Base-by-base conservation (phyloP, 2,113 vertebrate species). In the Trichechus manatus region DNA sequence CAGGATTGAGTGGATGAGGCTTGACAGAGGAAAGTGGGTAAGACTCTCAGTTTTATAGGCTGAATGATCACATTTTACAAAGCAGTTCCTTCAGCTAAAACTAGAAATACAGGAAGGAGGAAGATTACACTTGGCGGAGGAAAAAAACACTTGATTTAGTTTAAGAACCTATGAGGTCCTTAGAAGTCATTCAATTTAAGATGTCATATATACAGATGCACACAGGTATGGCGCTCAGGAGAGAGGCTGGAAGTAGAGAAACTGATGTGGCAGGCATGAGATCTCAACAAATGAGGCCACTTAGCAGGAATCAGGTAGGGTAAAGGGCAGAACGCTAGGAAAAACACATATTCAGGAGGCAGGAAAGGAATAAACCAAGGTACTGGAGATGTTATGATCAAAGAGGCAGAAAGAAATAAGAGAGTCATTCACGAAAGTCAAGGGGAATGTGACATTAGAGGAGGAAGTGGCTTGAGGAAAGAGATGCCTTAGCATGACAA, bases 241-340 rank as follows among this genome's bases (percentile, higher is more conserved):
- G 22, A 84, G 25, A 87, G 17, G 3, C 0, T 53, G 17, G 42
- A 66, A 50, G 10, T 14, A 72, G 61, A 66, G 20, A 87, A 85
- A 64, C 2, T 33, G 3, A 31, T 39, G 8, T 36, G 0, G 1
- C 20, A 9, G 11, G 9, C 4, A 5, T 27, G 56, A 27, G 4
- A 23, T 64, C 0, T 33, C 33, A 36, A 79, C 7, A 23, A 84
- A 44, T 13, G 10, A 78, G 50, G 39, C 5, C 27, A 4, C 64
- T 86, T 29, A 61, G 2, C 9, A 50, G 64, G 15, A 79, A 44
- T 4, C 20, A 9, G 72, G 36, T 78, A 5, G 56, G 8, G 3
- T 44, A 84, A 87, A 80, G 29, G 56, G n/a, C 1, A 75, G 4
- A 92, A 47, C 77, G 77, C 7, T 31, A 50, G 2, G 23, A 47